phyloP scores from a whole-genome alignment of 1,140 invertebrate genomes.

The Papilio aristodemus region DNA sequence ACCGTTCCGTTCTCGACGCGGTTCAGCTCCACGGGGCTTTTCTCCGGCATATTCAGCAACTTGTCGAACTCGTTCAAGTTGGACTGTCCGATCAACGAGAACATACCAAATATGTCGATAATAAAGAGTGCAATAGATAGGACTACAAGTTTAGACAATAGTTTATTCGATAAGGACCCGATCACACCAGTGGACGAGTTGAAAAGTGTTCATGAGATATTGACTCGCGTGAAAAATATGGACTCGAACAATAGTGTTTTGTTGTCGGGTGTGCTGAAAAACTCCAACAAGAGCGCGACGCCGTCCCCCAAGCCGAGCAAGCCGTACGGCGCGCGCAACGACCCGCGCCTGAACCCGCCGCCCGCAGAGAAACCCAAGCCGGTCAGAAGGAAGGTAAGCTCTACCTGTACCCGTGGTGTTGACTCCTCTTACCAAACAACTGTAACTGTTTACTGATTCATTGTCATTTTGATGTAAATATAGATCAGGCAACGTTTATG shows the following conservation, averaged over 20 bases:
- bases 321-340: slow-evolving; percentile 52
- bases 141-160: slow-evolving; percentile 76
- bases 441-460: too few species aligned
- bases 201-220: slow-evolving; percentile 75
- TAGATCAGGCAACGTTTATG: too few species aligned
- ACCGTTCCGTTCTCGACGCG: slow-evolving; percentile 63
- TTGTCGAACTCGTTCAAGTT: slow-evolving; percentile 62
- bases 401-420: too few species aligned
- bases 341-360: slow-evolving; percentile 75
- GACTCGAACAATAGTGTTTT: slow-evolving; percentile 77
- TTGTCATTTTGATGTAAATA: too few species aligned
- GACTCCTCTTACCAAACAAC: too few species aligned
- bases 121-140: slow-evolving; percentile 79
- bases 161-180: slow-evolving; percentile 71
- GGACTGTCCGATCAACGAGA: slow-evolving; percentile 62
- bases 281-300: slow-evolving; percentile 49
- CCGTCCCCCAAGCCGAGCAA: slow-evolving; percentile 47
- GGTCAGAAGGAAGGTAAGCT: slow-evolving; percentile 74
- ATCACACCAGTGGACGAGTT: slow-evolving; percentile 70
- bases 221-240: slow-evolving; percentile 78
- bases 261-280: slow-evolving; percentile 71
- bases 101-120: slow-evolving; percentile 76
- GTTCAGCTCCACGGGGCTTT: slow-evolving; percentile 69
- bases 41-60: slow-evolving; percentile 73
- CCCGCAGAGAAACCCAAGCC: slow-evolving; percentile 75